phyloP scores from a whole-genome alignment of 2,888 invertebrate species.

The Amiota minor region DNA sequence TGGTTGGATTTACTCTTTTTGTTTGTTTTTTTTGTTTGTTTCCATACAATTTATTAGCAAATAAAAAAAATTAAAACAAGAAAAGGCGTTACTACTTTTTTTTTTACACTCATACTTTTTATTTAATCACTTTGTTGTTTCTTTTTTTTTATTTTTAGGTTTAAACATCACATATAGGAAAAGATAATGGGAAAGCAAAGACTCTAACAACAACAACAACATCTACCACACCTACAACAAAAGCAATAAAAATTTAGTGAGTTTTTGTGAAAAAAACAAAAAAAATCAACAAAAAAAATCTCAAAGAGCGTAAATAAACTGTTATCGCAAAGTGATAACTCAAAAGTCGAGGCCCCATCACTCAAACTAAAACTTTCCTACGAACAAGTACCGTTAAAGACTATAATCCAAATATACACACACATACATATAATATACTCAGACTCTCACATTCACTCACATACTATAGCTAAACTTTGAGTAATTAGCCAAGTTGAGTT shows the following conservation, averaged over 20 bases:
- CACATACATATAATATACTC: background rate
- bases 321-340: conserved; percentile 31
- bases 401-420: background rate
- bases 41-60: conserved; percentile 59
- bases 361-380: background rate
- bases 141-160: conserved; percentile 55
- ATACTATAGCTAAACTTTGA: background rate
- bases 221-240: background rate
- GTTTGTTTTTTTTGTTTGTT: conserved; percentile 33
- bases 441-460: background rate
- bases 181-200: conserved; percentile 37
- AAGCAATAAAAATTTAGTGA: conserved; percentile 1
- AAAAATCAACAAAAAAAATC: no score
- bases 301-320: conserved; percentile 25
- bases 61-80: conserved; percentile 57
- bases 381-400: conserved; percentile 18
- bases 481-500: conserved; percentile 7
- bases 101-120: conserved; percentile 38
- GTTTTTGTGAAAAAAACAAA: background rate
- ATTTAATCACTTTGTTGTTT: conserved; percentile 31
- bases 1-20: conserved; percentile 42
- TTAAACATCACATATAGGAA: conserved; percentile 54
- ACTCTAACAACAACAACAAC: conserved; percentile 48
- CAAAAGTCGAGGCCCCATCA: conserved; percentile 2
- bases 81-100: conserved; percentile 55